Conservation (phyloP, 2,888 invertebrate species). For the Ophion ellenae region DNA sequence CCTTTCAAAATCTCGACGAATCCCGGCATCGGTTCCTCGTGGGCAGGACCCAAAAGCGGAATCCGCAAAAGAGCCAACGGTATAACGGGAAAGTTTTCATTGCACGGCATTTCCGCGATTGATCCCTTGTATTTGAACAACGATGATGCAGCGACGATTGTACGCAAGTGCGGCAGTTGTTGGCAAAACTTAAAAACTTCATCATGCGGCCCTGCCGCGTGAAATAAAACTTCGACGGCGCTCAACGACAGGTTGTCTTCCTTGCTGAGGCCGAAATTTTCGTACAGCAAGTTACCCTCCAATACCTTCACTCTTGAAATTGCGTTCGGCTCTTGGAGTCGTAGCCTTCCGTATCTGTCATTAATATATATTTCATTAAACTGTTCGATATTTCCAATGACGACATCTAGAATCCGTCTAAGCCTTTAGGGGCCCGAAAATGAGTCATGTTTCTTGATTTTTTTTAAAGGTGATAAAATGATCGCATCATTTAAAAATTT, state of each 20-base stretch:
- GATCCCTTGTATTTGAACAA: conserved; percentile 70
- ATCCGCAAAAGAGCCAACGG: conserved; percentile 74
- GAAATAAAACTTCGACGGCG: conserved; percentile 75
- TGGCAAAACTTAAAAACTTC: conserved; percentile 71
- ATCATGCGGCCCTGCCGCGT: conserved; percentile 75
- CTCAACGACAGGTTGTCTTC: conserved; percentile 63
- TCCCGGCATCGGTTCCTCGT: conserved; percentile 78
- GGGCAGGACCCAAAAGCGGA: conserved; percentile 75
- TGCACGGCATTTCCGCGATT: conserved; percentile 61
- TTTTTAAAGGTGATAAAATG: too few species aligned
- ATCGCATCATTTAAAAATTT: too few species aligned
- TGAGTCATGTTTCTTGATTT: too few species aligned
- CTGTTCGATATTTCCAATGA: conserved; percentile 7
- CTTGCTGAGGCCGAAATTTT: conserved; percentile 69
- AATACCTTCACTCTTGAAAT: conserved; percentile 70
- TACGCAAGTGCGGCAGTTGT: conserved; percentile 70
- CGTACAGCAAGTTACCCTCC: conserved; percentile 77
- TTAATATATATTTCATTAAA: not conserved
- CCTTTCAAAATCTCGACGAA: conserved; percentile 75
- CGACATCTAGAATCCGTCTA: too few species aligned
- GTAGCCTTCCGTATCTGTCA: conserved; percentile 76
- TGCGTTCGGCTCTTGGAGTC: conserved; percentile 72
- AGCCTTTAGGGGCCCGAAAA: too few species aligned
- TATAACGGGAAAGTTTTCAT: conserved; percentile 67
- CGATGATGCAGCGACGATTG: conserved; percentile 64